These are phyloP conservation scores for Bothrops jararaca DNA, from an alignment of 2,113 vertebrate species.

Conservation along the genomic window DNA sequence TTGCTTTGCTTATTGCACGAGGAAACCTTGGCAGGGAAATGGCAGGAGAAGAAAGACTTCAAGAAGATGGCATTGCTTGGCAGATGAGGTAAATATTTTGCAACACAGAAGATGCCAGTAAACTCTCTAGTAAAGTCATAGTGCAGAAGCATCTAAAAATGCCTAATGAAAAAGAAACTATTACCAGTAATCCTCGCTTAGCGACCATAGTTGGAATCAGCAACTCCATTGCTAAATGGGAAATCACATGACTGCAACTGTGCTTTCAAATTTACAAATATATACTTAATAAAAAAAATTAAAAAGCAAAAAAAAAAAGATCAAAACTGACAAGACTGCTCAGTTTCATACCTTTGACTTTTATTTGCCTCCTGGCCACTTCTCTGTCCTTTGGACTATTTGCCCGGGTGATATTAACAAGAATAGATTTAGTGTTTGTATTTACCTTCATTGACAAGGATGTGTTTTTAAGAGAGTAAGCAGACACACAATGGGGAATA, in stretches of 20 bases:
- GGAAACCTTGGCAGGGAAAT: constrained; percentile 42
- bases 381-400: too few species aligned
- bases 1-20: constrained; percentile 28
- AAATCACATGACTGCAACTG: background rate
- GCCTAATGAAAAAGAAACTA: constrained; percentile 47
- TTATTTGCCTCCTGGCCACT: too few species aligned
- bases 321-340: background rate
- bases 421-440: too few species aligned
- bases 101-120: constrained; percentile 44
- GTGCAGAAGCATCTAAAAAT: constrained; percentile 36
- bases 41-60: constrained; percentile 17
- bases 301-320: too few species aligned
- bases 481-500: background rate
- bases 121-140: constrained; percentile 34
- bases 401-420: too few species aligned
- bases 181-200: background rate
- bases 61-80: constrained; percentile 38
- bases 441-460: too few species aligned
- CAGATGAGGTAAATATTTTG: constrained; percentile 41
- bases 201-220: background rate
- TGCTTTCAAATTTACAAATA: too few species aligned
- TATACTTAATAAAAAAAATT: too few species aligned
- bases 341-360: background rate
- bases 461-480: too few species aligned
- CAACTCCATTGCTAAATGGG: background rate